Conservation (phyloP, 2,113 vertebrate genomes). For the Hypocryptadius cinnamomeus region DNA sequence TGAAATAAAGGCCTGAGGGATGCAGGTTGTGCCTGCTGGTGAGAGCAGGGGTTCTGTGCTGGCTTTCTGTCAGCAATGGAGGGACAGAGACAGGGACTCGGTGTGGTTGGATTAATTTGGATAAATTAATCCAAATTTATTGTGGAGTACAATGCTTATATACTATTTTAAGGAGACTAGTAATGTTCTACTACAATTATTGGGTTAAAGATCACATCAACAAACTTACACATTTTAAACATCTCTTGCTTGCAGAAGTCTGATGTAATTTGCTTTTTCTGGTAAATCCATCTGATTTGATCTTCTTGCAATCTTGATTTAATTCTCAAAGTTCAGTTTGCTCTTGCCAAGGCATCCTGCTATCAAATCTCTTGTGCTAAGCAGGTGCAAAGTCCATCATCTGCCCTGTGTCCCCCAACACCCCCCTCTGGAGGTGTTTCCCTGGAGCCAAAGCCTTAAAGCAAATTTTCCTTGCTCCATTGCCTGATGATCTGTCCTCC, state of each 20-base stretch:
- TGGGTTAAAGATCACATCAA: not conserved
- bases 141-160: too few relatives aligned
- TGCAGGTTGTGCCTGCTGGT: accelerated
- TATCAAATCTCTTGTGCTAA: not conserved
- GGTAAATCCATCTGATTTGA: not conserved
- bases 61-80: not conserved
- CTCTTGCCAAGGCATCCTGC: not conserved
- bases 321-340: not conserved
- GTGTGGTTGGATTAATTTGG: too few relatives aligned
- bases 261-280: not conserved
- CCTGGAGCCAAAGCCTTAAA: not conserved
- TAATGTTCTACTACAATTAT: not conserved
- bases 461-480: accelerated
- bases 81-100: not conserved
- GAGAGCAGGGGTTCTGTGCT: not conserved
- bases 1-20: not conserved
- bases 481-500: not conserved
- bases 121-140: too few relatives aligned
- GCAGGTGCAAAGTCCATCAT: not conserved
- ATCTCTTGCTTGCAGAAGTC: not conserved
- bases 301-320: not conserved
- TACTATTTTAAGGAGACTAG: not conserved
- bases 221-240: not conserved
- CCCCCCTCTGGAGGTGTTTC: not conserved
- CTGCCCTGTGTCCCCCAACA: too few relatives aligned